Evolutionary conservation across 1,140 invertebrate genomes (phyloP).

Genomic region (Orius laevigatus): DNA sequence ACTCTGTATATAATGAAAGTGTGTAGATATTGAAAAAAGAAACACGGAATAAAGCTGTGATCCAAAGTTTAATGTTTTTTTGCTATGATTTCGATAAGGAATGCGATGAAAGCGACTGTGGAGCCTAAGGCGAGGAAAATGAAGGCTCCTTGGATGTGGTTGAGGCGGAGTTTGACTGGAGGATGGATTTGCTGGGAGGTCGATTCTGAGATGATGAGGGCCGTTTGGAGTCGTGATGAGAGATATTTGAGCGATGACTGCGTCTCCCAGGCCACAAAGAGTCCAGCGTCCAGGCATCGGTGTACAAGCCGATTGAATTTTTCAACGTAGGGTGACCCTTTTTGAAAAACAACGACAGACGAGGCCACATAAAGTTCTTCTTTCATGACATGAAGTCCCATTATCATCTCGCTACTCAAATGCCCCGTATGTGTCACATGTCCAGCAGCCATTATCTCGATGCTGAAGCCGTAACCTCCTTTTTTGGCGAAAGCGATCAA

Average conservation of each 20-base stretch:
- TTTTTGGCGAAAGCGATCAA: conserved; percentile 4
- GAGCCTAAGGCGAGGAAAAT: conserved; percentile 6
- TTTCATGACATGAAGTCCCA: conserved; percentile 11
- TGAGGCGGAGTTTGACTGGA: conserved; percentile 1
- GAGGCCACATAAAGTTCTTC: conserved; percentile 4
- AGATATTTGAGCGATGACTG: neutral
- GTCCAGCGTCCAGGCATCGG: conserved; percentile 3
- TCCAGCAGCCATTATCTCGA: conserved; percentile 11
- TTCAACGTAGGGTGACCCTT: conserved; percentile 11
- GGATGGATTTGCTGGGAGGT: neutral
- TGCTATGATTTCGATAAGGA: conserved; percentile 2
- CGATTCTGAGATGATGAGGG: conserved; percentile 2
- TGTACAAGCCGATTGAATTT: conserved; percentile 6
- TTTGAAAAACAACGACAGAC: neutral
- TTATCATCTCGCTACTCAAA: conserved; percentile 8
- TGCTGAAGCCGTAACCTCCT: conserved; percentile 9
- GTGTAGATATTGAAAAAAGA: too few relatives aligned
- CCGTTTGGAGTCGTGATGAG: conserved; percentile 6
- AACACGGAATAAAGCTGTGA: too few relatives aligned
- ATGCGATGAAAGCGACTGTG: neutral
- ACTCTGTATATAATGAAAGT: too few relatives aligned
- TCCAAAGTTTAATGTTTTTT: too few relatives aligned
- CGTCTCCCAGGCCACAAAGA: conserved; percentile 10
- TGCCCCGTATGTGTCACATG: conserved; percentile 4
- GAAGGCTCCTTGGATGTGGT: conserved; percentile 12